Evolutionary conservation across 1,140 invertebrate species (phyloP).

Genomic region (Lucilia cuprina): DNA sequence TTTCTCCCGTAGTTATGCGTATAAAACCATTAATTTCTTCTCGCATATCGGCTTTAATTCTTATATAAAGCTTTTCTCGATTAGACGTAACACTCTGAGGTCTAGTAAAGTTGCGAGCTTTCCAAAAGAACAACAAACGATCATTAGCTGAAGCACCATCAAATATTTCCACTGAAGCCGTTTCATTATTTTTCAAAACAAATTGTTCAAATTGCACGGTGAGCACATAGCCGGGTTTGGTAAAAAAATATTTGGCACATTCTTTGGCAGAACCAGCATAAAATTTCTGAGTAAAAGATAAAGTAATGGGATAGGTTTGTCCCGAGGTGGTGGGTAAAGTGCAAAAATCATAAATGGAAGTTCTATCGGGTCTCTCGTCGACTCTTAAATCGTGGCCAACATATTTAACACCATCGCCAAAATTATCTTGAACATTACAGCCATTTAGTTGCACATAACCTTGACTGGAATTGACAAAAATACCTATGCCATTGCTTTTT

Average conservation of each 20-base stretch:
- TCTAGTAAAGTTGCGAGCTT: constrained; percentile 78
- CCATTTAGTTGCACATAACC: constrained; percentile 77
- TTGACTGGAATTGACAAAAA: constrained; percentile 87
- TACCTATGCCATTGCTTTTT: constrained; percentile 87
- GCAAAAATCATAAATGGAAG: constrained; percentile 82
- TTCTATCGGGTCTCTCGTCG: constrained; percentile 74
- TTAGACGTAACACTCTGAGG: constrained; percentile 85
- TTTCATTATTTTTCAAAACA: constrained; percentile 75
- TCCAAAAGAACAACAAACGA: constrained; percentile 73
- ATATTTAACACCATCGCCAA: constrained; percentile 85
- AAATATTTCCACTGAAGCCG: constrained; percentile 76
- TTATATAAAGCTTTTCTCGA: constrained; percentile 77
- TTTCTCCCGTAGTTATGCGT: constrained; percentile 76
- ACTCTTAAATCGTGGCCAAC: constrained; percentile 79
- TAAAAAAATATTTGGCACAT: constrained; percentile 81
- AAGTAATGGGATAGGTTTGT: constrained; percentile 82
- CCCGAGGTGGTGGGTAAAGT: constrained; percentile 80
- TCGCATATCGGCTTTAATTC: constrained; percentile 74
- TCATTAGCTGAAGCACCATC: constrained; percentile 77
- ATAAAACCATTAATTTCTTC: constrained; percentile 77
- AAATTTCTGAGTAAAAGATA: constrained; percentile 78
- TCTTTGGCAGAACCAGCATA: constrained; percentile 72
- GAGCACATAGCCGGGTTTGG: constrained; percentile 76
- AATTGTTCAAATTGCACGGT: constrained; percentile 85
- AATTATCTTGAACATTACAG: constrained; percentile 79